Conservation (phyloP, 37 sponge, comb jelly and placozoan genomes). For the Diacarnus erythraeanus region DNA sequence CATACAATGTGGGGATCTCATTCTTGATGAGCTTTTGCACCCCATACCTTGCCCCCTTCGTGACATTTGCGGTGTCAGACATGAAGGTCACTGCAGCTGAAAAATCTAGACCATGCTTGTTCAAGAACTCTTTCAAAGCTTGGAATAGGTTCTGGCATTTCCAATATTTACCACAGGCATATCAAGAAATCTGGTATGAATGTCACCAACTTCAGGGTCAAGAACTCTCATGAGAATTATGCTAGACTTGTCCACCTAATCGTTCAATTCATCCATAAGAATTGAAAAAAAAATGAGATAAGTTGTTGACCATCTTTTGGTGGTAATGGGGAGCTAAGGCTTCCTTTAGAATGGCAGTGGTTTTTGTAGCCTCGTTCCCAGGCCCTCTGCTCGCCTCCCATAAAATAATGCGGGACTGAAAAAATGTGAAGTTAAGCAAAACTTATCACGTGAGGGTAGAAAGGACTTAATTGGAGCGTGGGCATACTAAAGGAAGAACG, state of each 20-base stretch:
- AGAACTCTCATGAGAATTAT: background rate
- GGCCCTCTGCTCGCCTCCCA: no score
- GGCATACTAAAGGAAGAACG: no score
- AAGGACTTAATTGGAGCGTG: no score
- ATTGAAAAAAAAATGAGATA: slow-evolving; percentile 5
- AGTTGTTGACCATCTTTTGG: background rate
- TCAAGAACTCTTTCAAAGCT: slow-evolving; percentile 35
- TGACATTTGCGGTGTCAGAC: no score
- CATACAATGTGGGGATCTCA: slow-evolving; percentile 9
- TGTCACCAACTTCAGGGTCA: no score
- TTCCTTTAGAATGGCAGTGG: slow-evolving; percentile 29
- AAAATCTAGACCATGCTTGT: slow-evolving; percentile 31
- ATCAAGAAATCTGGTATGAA: no score
- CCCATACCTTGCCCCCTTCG: slow-evolving; percentile 52
- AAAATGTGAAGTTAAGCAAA: no score
- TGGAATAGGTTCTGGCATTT: slow-evolving; percentile 32
- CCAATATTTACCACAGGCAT: slow-evolving; percentile 55
- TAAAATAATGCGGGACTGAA: no score
- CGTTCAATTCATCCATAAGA: slow-evolving; percentile 45
- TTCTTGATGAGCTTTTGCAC: slow-evolving; percentile 34
- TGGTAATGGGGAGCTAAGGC: slow-evolving; percentile 29
- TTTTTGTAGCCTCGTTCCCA: no score
- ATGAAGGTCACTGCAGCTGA: slow-evolving; percentile 18
- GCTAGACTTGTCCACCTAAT: slow-evolving; percentile 34
- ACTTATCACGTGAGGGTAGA: no score